Evolutionary conservation across 2,888 invertebrate species (phyloP).

Genomic region (Cinara cedri): DNA sequence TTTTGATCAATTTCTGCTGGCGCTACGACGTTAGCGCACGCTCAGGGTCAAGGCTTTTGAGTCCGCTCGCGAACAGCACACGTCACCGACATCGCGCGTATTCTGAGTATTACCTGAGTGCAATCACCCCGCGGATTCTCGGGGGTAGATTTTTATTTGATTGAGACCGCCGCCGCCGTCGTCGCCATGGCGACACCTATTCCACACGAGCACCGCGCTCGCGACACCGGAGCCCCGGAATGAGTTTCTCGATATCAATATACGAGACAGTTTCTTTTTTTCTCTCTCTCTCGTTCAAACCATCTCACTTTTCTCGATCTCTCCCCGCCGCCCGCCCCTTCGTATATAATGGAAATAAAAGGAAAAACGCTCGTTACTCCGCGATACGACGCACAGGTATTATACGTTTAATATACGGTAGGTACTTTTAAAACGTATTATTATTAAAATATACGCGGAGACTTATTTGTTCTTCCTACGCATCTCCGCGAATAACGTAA

Average conservation of each 20-base stretch:
- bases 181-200: conserved; percentile 35
- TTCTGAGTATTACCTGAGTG: conserved; percentile 32
- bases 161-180: conserved; percentile 6
- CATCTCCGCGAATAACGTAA: too few relatives aligned
- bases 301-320: neutral
- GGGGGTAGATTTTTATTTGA: conserved; percentile 18
- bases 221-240: conserved; percentile 20
- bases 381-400: too few relatives aligned
- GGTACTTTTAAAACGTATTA: too few relatives aligned
- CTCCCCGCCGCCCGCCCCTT: neutral
- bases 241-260: conserved; percentile 41
- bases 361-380: too few relatives aligned
- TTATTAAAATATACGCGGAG: too few relatives aligned
- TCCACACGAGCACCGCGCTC: conserved; percentile 14
- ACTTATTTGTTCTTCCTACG: too few relatives aligned
- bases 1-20: conserved; percentile 13
- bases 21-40: neutral
- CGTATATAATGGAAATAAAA: neutral
- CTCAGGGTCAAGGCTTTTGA: conserved; percentile 36
- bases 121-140: conserved; percentile 40
- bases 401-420: too few relatives aligned
- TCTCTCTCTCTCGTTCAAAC: too few relatives aligned
- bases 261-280: neutral
- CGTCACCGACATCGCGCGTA: neutral
- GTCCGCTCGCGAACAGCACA: neutral